These are phyloP conservation scores for Orchesellides sinensis DNA, from an alignment of 2,888 invertebrate genomes.

Conservation along the genomic window DNA sequence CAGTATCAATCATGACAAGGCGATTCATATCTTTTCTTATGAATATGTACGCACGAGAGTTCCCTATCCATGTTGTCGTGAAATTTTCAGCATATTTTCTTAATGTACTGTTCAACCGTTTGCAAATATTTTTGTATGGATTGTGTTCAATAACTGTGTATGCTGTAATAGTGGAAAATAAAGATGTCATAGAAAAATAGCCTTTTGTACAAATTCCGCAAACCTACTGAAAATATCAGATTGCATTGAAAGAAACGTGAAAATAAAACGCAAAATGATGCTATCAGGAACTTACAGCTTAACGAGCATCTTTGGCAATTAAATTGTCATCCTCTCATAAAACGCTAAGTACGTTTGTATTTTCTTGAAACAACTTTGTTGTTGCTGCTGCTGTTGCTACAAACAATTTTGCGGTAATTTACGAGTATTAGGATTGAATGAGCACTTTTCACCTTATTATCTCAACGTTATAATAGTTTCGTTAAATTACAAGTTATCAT, in stretches of 20 bases:
- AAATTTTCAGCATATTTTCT: neutral
- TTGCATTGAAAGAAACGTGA: neutral
- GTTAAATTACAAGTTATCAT: no score
- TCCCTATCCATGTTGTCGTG: neutral
- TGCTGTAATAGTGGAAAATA: neutral
- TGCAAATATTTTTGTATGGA: neutral
- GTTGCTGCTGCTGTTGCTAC: neutral
- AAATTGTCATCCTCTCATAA: slow-evolving; percentile 34
- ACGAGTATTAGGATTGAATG: no score
- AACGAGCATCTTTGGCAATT: slow-evolving; percentile 52
- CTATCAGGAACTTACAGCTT: slow-evolving; percentile 43
- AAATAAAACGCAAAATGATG: neutral
- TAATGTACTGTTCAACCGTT: neutral
- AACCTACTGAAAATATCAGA: neutral
- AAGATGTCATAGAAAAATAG: neutral
- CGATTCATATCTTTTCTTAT: neutral
- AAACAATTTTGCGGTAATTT: neutral
- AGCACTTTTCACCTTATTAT: no score
- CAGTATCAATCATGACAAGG: no score
- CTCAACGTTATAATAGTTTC: no score
- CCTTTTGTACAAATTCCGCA: neutral
- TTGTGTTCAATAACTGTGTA: neutral
- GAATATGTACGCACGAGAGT: neutral
- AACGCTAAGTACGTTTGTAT: neutral
- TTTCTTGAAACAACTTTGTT: neutral